Conservation (phyloP, 2,113 vertebrate species). For the Hydropotes inermis region DNA sequence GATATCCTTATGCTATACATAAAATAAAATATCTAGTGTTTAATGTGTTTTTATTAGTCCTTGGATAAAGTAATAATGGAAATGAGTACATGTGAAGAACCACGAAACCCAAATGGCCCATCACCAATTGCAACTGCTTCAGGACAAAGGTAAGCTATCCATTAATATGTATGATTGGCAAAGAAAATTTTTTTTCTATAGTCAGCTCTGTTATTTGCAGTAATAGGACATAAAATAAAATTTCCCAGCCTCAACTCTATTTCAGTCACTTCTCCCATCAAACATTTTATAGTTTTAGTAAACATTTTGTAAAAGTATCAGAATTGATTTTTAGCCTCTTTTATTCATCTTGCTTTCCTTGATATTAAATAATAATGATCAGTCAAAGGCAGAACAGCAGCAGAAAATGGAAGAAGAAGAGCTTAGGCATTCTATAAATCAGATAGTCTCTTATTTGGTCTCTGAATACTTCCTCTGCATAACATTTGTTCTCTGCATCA, state of each 20-base stretch:
- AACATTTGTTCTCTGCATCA: background rate
- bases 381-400: background rate
- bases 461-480: background rate
- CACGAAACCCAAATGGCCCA: slow-evolving; percentile 94
- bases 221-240: background rate
- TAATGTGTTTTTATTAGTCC: slow-evolving; percentile 82
- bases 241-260: background rate
- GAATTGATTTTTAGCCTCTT: slow-evolving; percentile 3
- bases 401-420: background rate
- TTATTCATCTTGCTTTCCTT: background rate
- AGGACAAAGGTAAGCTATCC: slow-evolving; percentile 90
- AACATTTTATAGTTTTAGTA: background rate
- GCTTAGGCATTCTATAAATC: background rate
- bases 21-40: background rate
- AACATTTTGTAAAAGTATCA: background rate
- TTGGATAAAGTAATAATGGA: slow-evolving; percentile 99
- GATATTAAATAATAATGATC: slow-evolving; percentile 10
- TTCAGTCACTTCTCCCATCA: background rate
- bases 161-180: background rate
- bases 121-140: slow-evolving; percentile 98
- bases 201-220: background rate
- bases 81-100: slow-evolving; percentile 99
- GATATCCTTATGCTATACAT: background rate
- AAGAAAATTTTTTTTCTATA: background rate
- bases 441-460: background rate